Conservation (phyloP, 2,888 invertebrate genomes). For the Erpobdella octoculata region DNA sequence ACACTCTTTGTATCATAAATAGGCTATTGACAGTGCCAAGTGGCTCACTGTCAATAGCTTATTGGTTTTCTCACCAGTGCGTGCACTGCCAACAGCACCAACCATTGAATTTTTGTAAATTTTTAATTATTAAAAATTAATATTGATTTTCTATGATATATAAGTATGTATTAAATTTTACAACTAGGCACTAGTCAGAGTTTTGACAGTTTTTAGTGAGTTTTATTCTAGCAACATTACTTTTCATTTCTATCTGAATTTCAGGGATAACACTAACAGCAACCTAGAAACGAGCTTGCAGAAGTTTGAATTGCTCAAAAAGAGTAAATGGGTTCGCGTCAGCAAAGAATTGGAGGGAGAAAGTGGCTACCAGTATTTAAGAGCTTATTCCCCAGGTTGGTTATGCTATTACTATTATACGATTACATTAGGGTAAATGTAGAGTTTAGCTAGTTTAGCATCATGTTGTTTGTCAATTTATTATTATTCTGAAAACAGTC, state of each 20-base stretch:
- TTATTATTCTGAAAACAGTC: too few relatives aligned
- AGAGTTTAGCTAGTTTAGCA: too few relatives aligned
- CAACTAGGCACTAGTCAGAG: not conserved
- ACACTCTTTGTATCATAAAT: too few relatives aligned
- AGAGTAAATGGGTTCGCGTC: conserved; percentile 61
- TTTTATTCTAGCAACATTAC: too few relatives aligned
- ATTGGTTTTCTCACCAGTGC: too few relatives aligned
- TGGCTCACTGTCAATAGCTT: too few relatives aligned
- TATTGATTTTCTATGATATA: not conserved
- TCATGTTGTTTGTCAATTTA: not conserved
- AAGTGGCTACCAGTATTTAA: conserved; percentile 64
- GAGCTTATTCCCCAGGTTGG: conserved; percentile 60
- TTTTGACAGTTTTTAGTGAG: not conserved
- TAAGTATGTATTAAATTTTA: not conserved
- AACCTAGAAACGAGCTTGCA: conserved; percentile 62
- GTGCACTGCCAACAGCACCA: too few relatives aligned
- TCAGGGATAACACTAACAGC: conserved; percentile 52
- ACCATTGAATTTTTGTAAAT: too few relatives aligned
- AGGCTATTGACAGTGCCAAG: too few relatives aligned
- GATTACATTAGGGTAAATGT: too few relatives aligned
- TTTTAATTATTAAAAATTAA: too few relatives aligned
- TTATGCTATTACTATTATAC: too few relatives aligned
- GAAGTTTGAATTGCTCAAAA: conserved; percentile 61
- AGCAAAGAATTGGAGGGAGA: conserved; percentile 66
- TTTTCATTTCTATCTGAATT: not conserved